Base-by-base conservation (phyloP, 1,140 invertebrate species). In the Lasioglossum baleicum region DNA sequence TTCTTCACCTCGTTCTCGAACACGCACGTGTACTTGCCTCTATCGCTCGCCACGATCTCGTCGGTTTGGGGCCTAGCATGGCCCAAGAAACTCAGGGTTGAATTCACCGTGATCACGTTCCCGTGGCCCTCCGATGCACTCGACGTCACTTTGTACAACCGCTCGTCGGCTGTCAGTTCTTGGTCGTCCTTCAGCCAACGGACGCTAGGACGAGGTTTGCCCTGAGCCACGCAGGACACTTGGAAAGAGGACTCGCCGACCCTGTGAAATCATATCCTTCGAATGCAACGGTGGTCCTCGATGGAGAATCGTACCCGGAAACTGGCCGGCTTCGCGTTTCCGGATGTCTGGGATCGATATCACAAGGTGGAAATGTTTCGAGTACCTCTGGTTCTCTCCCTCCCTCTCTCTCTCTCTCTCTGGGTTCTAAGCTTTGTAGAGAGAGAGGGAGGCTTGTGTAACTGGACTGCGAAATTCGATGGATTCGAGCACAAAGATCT, bases 1-100 rank as follows among this genome's bases (percentile, higher is more conserved):
- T 95, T 95, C 87, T 97, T 97, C 3, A 98, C 97, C 90, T 97
- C 97, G 88, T 99, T 98, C 87, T 97, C 96, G 90, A 98, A 98
- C 13, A 96, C 94, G 90, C 98, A 98, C 6, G 96, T 95, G 91
- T 98, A 98, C 26, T 96, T 95, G 22, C 98, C 98, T 26, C 97
- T 94, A 91, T 98, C 98, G 44, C 95, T 95, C 0, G 97, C 96
- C 22, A 97, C 92, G 20, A 98, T 92, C 88, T 97, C 95, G 89
- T 97, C 97, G 2, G 94, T 94, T 76, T 95, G 95, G 0, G 95
- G 95, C 53, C 97, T 93, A 0, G 95, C 95, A 80, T 95, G 95
- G 11, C 97, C 97, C 40, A 94, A 92, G 90, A 98, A 98, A 88
- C 95, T 95, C 7, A 98, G 93, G 48, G 96, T 96, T 80, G 97